These are phyloP conservation scores for Monopterus albus DNA, from an alignment of 2,113 vertebrate genomes.

Conservation along the genomic window DNA sequence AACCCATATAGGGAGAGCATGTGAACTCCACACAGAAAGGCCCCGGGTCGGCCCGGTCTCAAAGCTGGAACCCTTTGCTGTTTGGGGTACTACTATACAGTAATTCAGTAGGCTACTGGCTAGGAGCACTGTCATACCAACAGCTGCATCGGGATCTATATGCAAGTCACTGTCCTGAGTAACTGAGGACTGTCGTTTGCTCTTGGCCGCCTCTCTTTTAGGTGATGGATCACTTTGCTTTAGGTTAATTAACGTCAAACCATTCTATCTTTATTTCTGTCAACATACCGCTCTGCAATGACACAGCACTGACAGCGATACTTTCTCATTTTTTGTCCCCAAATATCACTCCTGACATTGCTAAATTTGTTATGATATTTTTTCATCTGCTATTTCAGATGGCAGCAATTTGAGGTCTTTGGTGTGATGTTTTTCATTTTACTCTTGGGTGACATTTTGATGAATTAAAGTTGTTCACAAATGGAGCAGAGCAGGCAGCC, in stretches of 20 bases:
- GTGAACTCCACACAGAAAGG: too few relatives aligned
- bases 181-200: too few relatives aligned
- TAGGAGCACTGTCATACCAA: not conserved
- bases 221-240: too few relatives aligned
- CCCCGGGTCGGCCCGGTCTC: too few relatives aligned
- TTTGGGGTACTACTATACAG: too few relatives aligned
- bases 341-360: not conserved
- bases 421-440: not conserved
- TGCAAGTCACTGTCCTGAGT: not conserved
- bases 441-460: not conserved
- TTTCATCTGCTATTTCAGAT: not conserved
- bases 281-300: not conserved
- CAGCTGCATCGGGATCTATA: constrained; percentile 4
- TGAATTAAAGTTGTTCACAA: not conserved
- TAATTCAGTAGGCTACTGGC: too few relatives aligned
- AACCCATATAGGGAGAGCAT: too few relatives aligned
- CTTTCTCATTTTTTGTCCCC: not conserved
- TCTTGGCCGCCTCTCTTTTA: too few relatives aligned
- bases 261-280: not conserved
- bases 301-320: not conserved
- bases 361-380: not conserved
- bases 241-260: too few relatives aligned
- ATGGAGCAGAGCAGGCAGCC: not conserved
- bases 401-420: not conserved
- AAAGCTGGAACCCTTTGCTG: too few relatives aligned